Conservation (phyloP, 2,797 vertebrate genomes). For the Acomys russatus region DNA sequence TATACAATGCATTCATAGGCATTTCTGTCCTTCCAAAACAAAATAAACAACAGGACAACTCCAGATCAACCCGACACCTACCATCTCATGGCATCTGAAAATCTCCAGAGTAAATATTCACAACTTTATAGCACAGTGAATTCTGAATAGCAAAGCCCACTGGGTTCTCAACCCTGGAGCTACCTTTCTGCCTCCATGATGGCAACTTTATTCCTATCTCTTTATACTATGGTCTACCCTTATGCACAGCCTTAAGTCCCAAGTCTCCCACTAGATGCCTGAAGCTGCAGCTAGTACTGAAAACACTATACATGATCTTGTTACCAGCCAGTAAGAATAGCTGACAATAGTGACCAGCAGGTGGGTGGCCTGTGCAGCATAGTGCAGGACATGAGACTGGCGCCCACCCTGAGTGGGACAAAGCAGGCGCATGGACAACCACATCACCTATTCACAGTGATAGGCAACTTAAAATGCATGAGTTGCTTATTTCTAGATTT, state of each 20-base stretch:
- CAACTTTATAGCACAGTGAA: not conserved
- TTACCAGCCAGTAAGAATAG: not conserved
- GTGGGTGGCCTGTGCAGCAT: rapidly evolving
- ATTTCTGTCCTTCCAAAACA: not conserved
- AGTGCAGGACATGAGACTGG: not conserved
- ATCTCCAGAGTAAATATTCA: constrained; percentile 1
- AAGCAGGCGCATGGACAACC: too few relatives aligned
- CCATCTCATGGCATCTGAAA: not conserved
- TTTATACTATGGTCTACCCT: not conserved
- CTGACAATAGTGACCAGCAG: too few relatives aligned
- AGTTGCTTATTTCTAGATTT: not conserved
- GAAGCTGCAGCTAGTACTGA: not conserved
- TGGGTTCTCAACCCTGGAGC: not conserved
- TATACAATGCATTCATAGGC: not conserved
- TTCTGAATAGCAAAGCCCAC: not conserved
- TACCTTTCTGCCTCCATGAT: not conserved
- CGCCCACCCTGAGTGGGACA: not conserved
- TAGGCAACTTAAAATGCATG: not conserved
- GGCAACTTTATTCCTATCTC: not conserved
- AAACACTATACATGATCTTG: too few relatives aligned
- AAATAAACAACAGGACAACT: not conserved
- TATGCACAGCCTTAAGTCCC: not conserved
- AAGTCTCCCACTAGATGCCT: not conserved
- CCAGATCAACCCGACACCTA: not conserved
- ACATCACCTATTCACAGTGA: not conserved